These are phyloP conservation scores for Andrena chrysosceles DNA, from an alignment of 2,888 invertebrate genomes.

Conservation along the genomic window DNA sequence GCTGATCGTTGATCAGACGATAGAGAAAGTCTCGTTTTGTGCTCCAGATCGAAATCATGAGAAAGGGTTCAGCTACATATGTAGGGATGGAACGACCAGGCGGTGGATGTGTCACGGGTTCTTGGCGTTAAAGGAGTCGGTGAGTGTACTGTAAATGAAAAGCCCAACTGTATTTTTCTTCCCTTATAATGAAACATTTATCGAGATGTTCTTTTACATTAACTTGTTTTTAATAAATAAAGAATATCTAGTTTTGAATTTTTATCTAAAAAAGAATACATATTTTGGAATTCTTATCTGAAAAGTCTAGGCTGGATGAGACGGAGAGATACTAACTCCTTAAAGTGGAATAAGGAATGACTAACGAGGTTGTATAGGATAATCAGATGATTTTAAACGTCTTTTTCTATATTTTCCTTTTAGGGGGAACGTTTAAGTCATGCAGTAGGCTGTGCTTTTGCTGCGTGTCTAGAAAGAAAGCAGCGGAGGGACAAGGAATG, in stretches of 20 bases:
- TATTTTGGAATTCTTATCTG: no score
- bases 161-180: neutral
- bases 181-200: no score
- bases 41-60: constrained; percentile 99
- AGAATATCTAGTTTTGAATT: no score
- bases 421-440: constrained; percentile 98
- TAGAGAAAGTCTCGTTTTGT: constrained; percentile 99
- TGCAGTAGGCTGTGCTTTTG: constrained; percentile 99
- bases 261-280: no score
- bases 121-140: constrained; percentile 96
- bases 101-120: constrained; percentile 99
- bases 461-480: constrained; percentile 98
- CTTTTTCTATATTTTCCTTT: constrained; percentile 13
- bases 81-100: constrained; percentile 98
- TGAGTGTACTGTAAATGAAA: constrained; percentile 81
- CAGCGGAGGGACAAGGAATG: constrained; percentile 99
- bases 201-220: no score
- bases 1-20: constrained; percentile 99
- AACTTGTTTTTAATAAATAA: no score
- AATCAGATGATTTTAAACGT: neutral
- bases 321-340: no score
- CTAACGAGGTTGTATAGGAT: no score
- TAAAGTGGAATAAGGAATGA: no score
- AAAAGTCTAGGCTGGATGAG: no score
- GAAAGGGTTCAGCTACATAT: constrained; percentile 99